Evolutionary conservation across 2,888 invertebrate species (phyloP), one percentile per base, ranked within the genome.

Genomic region (Pyralis farinalis): DNA sequence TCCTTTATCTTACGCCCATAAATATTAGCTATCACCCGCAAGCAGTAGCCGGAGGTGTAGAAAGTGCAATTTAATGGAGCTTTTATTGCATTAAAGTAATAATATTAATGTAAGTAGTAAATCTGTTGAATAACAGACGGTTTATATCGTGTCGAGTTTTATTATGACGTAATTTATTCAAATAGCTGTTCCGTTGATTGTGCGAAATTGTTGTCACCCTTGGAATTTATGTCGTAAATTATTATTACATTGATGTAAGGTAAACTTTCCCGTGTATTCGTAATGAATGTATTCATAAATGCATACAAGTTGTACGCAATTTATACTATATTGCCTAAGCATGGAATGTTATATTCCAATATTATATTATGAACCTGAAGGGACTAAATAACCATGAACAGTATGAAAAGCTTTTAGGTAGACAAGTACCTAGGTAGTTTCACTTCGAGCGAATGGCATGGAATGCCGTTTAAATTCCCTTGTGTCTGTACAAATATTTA

Each of bases 1-100:
- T 74, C 78, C 70, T 83, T 80, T 85, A 85, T 85, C 86, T 76
- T 40, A 44, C 43, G 54, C 55, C 58, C 75, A 71, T 84, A 85
- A 86, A 83, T 83, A 79, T 70, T 49, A 50, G 47, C 66, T 79
- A 78, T 74, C 69, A 67, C 55, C 49, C 53, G 44, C 49, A 45
- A 61, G 63, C 67, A 64, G 77, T 74, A 76, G 77, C 73, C 55
- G 36, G 56, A 76, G 76, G 80, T 78, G 80, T 73, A 64, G 74
- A 77, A 79, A 82, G 64, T 73, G 63, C 65, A 52, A 68, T 75
- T 77, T 76, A 73, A 80, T 73, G 58, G 58, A 49, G 44, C 53
- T 69, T 80, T 80, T 77, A 80, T 74, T 70, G 70, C 64, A 54
- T 59, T 25, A 37, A 41, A 57, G 58, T 64, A 64, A 71, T 74